Base-by-base conservation (phyloP, 2,797 vertebrate species). In the Chrosomus eos region DNA sequence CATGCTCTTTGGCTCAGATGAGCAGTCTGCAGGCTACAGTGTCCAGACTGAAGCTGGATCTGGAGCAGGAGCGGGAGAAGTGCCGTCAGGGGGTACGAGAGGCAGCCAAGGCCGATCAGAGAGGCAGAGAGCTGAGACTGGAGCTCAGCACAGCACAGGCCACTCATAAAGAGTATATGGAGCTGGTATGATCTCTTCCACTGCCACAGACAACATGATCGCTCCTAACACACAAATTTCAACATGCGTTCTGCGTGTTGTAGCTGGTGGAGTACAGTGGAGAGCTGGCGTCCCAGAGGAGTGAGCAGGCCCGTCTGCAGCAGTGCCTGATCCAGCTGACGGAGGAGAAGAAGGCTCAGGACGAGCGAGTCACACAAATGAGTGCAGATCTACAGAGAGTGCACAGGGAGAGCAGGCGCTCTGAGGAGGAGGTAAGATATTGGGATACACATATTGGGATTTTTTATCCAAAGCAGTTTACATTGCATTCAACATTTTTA, bases 331-430 rank as follows among this genome's bases (percentile, higher is more conserved):
- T 26, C 64, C 91, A 91, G 79, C 91, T 94, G 88, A 88, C 90
- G 8, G 88, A 92, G 9, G 91, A 93, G 73, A 87, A 82, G 36
- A 33, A 79, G 0, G 85, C 78, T 60, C 91, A 88, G 0, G 88
- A 94, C 83, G 92, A 91, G 16, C 87, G 88, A 40, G 86, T 85
- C 88, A 82, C 88, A 66, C 90, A 90, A 78, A 90, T 95, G 81
- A 92, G 82, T 7, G 26, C 18, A 76, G 90, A 95, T 83, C 90
- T 94, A 81, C 92, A 90, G 78, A 91, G 92, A 80, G 89, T 93
- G 26, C 91, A 91, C 70, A 86, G 33, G 43, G 71, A 87, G 62
- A 88, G 73, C 68, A 75, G 43, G 28, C 77, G 81, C 64, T 73
- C 80, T 58, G 83, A 89, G 48, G 86, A 89, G 18, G 83, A 90